Evolutionary conservation across 2,888 invertebrate genomes (phyloP).

Genomic region (Deladenus siricidicola): DNA sequence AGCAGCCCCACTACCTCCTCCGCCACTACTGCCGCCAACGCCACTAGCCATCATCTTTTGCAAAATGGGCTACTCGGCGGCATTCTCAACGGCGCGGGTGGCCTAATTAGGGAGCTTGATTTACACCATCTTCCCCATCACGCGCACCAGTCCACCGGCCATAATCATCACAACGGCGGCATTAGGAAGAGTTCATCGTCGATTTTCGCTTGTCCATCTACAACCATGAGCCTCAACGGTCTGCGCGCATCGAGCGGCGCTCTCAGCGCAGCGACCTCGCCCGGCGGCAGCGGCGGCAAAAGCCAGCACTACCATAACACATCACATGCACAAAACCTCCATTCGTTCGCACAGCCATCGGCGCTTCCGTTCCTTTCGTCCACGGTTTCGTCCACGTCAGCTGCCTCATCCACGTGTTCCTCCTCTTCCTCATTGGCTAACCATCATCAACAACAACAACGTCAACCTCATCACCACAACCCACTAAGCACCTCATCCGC

Average conservation of each 20-base stretch:
- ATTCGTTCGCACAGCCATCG: neutral
- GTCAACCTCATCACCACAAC: neutral
- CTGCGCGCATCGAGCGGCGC: neutral
- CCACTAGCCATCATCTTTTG: neutral
- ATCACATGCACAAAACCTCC: neutral
- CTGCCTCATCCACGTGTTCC: no score
- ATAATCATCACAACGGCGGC: no score
- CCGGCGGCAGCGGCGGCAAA: neutral
- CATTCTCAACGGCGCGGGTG: neutral
- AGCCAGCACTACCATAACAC: neutral
- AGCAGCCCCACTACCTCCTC: conserved; percentile 10
- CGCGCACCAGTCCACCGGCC: neutral
- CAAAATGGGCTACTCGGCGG: neutral
- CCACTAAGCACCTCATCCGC: no score
- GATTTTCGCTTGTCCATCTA: neutral
- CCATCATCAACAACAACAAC: neutral
- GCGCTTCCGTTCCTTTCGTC: neutral
- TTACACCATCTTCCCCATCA: neutral
- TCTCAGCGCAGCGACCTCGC: conserved; percentile 1
- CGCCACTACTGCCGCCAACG: neutral
- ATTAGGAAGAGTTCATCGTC: neutral
- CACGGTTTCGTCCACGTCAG: neutral
- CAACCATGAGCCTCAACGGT: neutral
- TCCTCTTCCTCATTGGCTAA: no score
- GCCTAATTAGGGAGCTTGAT: neutral